Evolutionary conservation across 1,140 invertebrate species (phyloP).

Genomic region (Triops cancriformis): DNA sequence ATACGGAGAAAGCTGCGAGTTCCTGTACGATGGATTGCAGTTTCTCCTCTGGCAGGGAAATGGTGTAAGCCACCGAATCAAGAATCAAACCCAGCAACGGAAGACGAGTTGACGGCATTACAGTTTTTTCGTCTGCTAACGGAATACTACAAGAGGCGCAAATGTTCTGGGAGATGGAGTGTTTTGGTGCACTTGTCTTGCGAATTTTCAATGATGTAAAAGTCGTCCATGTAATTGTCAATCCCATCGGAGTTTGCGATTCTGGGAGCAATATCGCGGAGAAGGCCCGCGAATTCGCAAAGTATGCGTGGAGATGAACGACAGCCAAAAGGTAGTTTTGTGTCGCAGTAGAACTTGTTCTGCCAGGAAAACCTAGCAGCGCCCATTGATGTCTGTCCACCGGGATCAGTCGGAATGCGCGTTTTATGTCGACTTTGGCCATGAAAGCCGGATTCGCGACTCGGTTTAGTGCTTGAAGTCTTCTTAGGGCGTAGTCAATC

Average conservation of each 20-base stretch:
- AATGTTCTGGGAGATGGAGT: neutral
- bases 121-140: neutral
- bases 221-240: constrained; percentile 5
- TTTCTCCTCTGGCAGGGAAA: neutral
- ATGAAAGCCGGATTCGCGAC: neutral
- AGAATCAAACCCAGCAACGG: neutral
- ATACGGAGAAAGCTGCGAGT: neutral
- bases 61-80: neutral
- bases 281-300: neutral
- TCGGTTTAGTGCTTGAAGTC: neutral
- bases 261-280: neutral
- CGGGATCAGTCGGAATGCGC: neutral
- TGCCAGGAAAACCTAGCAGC: neutral
- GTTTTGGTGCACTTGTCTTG: neutral
- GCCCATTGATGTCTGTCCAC: neutral
- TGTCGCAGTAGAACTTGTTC: neutral
- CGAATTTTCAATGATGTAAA: neutral
- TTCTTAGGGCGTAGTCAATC: neutral
- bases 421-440: neutral
- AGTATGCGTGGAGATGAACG: neutral
- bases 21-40: neutral
- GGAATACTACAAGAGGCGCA: neutral
- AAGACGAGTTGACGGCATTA: neutral
- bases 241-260: neutral
- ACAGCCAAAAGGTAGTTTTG: neutral